phyloP scores from a whole-genome alignment of 2,797 vertebrate species.

The Labroides dimidiatus region DNA sequence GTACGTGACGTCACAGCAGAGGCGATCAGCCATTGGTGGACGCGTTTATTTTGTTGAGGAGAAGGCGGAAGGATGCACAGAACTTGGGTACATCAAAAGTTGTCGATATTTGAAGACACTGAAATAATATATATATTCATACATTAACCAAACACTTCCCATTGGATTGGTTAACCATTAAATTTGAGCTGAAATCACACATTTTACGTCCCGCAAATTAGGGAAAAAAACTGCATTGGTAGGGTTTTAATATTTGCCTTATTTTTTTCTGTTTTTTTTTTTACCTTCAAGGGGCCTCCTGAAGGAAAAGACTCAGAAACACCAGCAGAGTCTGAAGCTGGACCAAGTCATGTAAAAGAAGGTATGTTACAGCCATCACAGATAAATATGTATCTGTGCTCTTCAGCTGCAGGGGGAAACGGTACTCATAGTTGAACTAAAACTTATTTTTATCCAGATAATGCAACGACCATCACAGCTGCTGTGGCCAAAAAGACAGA shows the following conservation, averaged over 20 bases:
- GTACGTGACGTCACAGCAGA: slow-evolving; percentile 34
- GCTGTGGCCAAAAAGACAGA: slow-evolving; percentile 51
- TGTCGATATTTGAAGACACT: no score
- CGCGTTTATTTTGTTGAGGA: slow-evolving; percentile 25
- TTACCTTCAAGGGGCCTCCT: slow-evolving; percentile 44
- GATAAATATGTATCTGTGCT: background rate
- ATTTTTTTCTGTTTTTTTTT: background rate
- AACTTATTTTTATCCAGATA: slow-evolving; percentile 50
- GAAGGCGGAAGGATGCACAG: no score
- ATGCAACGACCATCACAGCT: slow-evolving; percentile 44
- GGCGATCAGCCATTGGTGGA: slow-evolving; percentile 40
- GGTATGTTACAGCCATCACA: slow-evolving; percentile 37
- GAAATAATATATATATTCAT: no score
- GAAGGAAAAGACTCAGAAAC: slow-evolving; percentile 48
- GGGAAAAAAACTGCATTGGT: no score
- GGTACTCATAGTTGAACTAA: background rate
- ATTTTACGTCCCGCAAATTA: no score
- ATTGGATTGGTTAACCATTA: background rate
- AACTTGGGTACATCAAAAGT: no score
- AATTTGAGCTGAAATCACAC: background rate
- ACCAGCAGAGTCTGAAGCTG: slow-evolving; percentile 42
- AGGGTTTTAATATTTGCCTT: no score
- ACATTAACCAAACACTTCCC: no score
- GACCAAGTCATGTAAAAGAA: slow-evolving; percentile 56
- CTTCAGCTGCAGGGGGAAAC: background rate